Percentiles rank a stretch among this genome's conserved stretches.
Evolutionary conservation across 2,113 vertebrate species (phyloP).

Genomic region (Mohoua ochrocephala): DNA sequence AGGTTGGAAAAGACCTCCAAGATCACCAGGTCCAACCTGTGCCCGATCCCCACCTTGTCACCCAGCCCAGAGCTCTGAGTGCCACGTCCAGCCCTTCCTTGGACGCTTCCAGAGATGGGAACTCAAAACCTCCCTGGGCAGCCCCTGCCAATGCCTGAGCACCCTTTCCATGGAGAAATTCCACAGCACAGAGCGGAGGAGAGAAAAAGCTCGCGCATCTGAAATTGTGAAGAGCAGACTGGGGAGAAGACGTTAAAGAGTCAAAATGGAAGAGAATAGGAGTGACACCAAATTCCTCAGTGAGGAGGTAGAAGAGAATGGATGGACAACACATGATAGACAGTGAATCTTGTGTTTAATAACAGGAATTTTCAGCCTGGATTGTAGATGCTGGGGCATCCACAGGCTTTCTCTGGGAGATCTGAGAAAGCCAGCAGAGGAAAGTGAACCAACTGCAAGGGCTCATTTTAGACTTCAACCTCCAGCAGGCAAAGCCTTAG

Average conservation of each 20-base stretch:
- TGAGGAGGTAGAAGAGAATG: neutral
- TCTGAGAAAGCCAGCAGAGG: neutral
- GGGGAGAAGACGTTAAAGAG: neutral
- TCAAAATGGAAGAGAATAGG: neutral
- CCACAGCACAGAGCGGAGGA: accelerated
- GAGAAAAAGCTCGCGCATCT: neutral
- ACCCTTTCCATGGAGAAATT: neutral
- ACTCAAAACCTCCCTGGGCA: neutral
- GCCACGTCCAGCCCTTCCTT: accelerated
- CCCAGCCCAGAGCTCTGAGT: neutral
- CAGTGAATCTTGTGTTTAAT: neutral
- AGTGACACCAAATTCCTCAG: neutral
- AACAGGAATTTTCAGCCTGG: neutral
- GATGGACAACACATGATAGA: neutral
- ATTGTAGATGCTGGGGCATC: neutral
- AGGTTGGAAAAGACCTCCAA: neutral
- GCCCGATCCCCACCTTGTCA: accelerated
- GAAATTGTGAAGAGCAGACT: neutral
- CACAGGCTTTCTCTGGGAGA: neutral
- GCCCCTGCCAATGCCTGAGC: neutral
- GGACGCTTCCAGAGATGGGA: neutral
- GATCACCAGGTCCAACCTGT: neutral
- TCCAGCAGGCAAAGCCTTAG: neutral
- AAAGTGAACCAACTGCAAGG: neutral
- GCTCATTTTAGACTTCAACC: slow-evolving; percentile 10